Conservation (phyloP, 2,113 vertebrate genomes). For the Pluvianellus socialis region DNA sequence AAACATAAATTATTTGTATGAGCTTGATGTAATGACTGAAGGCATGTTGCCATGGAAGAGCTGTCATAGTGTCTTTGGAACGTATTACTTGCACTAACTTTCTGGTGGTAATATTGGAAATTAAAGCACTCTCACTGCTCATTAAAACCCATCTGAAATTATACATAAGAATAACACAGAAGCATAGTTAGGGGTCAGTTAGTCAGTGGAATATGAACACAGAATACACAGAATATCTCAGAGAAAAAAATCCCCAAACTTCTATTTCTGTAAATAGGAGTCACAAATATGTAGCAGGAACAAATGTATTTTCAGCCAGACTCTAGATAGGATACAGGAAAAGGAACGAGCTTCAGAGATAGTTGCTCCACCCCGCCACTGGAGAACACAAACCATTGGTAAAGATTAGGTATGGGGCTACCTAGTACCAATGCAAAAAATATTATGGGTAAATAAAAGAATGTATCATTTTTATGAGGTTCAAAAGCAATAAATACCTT, state of each 20-base stretch:
- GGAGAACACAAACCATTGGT: neutral
- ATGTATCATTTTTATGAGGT: neutral
- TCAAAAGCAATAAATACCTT: neutral
- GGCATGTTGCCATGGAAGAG: neutral
- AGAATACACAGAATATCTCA: neutral
- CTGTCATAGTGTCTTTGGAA: neutral
- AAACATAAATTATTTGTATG: neutral
- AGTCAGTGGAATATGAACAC: neutral
- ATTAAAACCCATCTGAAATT: neutral
- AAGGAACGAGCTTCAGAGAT: neutral
- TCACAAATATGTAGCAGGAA: neutral
- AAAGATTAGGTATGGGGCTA: neutral
- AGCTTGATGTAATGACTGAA: neutral
- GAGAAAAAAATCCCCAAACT: neutral
- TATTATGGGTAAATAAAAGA: neutral
- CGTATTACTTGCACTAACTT: neutral
- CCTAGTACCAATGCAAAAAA: neutral
- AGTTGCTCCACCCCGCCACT: neutral
- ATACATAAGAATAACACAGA: neutral
- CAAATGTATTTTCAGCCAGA: neutral
- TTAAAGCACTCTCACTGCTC: neutral
- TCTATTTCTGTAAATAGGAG: neutral
- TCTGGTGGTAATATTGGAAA: neutral
- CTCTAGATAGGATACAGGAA: neutral
- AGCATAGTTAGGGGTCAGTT: neutral